Evolutionary conservation across 2,888 invertebrate genomes (phyloP).

Genomic region (Leucophora obtusa): DNA sequence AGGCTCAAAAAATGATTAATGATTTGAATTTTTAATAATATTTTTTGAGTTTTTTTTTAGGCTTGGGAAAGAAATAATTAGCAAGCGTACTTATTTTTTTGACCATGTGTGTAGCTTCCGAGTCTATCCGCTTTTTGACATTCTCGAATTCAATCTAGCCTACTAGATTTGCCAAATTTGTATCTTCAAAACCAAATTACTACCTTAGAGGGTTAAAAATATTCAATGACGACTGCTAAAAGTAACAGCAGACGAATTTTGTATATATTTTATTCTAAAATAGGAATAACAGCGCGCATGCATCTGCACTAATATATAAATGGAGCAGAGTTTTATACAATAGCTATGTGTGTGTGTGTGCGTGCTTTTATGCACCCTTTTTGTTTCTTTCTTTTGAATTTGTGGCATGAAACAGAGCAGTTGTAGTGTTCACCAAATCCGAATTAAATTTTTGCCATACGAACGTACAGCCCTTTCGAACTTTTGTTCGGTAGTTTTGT

Average conservation of each 20-base stretch:
- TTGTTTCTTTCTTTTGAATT: not conserved
- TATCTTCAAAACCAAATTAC: too few species aligned
- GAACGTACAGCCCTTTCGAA: constrained; percentile 26
- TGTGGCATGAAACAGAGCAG: constrained; percentile 19
- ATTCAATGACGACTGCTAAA: not conserved
- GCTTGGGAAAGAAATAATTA: too few species aligned
- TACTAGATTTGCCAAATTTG: too few species aligned
- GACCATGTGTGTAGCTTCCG: too few species aligned
- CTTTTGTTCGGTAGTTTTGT: constrained; percentile 20
- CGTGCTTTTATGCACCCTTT: constrained; percentile 42
- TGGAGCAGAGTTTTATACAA: not conserved
- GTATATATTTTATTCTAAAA: constrained; percentile 13
- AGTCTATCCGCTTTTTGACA: too few species aligned
- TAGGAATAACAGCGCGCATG: constrained; percentile 43
- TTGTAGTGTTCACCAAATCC: constrained; percentile 9
- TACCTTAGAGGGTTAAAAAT: not conserved
- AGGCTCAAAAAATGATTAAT: too few species aligned
- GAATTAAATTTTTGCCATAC: constrained; percentile 9
- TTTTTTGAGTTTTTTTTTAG: too few species aligned
- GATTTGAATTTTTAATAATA: too few species aligned
- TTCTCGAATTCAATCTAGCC: too few species aligned
- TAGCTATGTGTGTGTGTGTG: not conserved
- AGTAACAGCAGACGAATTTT: constrained; percentile 37
- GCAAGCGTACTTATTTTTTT: too few species aligned
- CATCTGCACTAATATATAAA: constrained; percentile 27